These are phyloP conservation scores for Proteles cristata DNA, from an alignment of 2,113 vertebrate genomes.

Conservation along the genomic window DNA sequence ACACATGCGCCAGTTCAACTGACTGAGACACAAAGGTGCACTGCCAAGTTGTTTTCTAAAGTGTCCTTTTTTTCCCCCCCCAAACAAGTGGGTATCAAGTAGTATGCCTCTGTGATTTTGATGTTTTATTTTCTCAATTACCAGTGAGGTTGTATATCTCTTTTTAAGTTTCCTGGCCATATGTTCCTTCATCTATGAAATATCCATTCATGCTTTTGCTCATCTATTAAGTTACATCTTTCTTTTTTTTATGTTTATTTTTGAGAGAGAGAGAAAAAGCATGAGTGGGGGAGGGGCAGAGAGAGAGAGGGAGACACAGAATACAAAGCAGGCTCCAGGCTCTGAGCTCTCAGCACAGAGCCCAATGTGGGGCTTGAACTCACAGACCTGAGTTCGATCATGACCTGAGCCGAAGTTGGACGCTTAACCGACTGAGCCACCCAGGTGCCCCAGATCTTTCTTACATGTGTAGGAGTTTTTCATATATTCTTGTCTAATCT, in stretches of 20 bases:
- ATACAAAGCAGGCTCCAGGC: too few relatives aligned
- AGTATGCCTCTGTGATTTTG: not conserved
- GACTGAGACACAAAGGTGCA: too few relatives aligned
- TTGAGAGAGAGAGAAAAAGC: too few relatives aligned
- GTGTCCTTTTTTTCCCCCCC: not conserved
- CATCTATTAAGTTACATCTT: not conserved
- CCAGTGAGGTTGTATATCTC: not conserved
- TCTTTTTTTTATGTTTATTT: not conserved
- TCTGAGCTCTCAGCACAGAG: too few relatives aligned
- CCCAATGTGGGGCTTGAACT: too few relatives aligned
- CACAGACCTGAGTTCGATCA: too few relatives aligned
- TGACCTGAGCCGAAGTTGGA: too few relatives aligned
- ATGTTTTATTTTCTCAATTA: not conserved
- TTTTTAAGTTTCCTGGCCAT: not conserved
- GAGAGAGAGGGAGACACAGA: too few relatives aligned
- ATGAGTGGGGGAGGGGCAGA: too few relatives aligned
- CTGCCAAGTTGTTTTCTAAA: not conserved
- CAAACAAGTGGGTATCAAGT: not conserved
- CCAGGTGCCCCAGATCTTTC: not conserved
- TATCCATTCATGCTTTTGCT: not conserved
- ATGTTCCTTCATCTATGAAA: constrained; percentile 17
- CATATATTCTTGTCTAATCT: not conserved
- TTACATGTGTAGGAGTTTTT: not conserved
- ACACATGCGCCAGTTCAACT: too few relatives aligned
- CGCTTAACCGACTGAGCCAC: too few relatives aligned